Evolutionary conservation across 2,113 vertebrate species (phyloP).

Genomic region (Eptatretus burgeri): DNA sequence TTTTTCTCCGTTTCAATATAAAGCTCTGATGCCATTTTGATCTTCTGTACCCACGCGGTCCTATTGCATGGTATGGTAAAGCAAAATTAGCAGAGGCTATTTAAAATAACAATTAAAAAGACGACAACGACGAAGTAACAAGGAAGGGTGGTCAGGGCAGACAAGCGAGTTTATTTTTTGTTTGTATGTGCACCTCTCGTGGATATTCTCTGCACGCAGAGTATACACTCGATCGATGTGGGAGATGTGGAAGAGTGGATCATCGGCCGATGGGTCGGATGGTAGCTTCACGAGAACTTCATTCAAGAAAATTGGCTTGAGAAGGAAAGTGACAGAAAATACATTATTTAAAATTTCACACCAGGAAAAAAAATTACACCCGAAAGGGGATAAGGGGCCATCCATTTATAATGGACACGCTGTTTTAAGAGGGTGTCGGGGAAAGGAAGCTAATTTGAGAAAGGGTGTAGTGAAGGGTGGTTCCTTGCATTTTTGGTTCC

Average conservation of each 20-base stretch:
- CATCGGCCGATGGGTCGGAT: constrained; percentile 84
- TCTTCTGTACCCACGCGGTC: constrained; percentile 98
- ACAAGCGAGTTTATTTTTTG: constrained; percentile 8
- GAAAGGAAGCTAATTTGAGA: too few relatives aligned
- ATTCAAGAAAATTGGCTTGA: constrained; percentile 86
- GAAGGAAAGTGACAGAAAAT: constrained; percentile 10
- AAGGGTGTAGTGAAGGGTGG: too few relatives aligned
- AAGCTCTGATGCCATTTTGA: constrained; percentile 86
- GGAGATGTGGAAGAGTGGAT: constrained; percentile 90
- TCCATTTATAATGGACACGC: too few relatives aligned
- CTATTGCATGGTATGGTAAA: too few relatives aligned
- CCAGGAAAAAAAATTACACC: too few relatives aligned
- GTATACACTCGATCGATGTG: constrained; percentile 96
- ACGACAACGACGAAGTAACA: neutral
- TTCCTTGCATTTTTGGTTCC: too few relatives aligned
- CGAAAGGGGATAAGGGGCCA: too few relatives aligned
- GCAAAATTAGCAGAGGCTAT: too few relatives aligned
- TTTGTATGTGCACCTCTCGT: constrained; percentile 34
- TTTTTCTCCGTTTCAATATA: constrained; percentile 98
- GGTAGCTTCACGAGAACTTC: constrained; percentile 89
- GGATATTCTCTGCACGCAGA: constrained; percentile 72
- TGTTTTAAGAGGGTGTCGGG: too few relatives aligned
- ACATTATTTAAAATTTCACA: neutral
- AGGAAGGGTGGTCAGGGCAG: constrained; percentile 8
- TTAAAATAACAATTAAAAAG: neutral